Conservation (phyloP, 2,113 vertebrate species). For the Pao palembangensis region DNA sequence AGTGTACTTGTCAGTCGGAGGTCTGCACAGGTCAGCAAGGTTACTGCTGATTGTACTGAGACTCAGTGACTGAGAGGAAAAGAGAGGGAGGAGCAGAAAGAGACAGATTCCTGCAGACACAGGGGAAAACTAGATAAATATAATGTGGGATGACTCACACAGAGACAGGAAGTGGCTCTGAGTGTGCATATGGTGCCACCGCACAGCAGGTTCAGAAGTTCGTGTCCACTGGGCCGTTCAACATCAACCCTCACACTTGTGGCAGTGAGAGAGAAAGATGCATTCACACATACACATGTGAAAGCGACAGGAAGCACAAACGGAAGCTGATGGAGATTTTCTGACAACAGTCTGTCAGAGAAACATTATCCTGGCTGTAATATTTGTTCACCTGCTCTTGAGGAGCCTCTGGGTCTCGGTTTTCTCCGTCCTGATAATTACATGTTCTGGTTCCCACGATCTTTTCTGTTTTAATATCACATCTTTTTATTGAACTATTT, state of each 20-base stretch:
- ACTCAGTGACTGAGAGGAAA: conserved; percentile 1
- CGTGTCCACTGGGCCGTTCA: conserved; percentile 31
- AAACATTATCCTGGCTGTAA: no score
- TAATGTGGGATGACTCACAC: conserved; percentile 12
- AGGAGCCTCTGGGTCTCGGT: no score
- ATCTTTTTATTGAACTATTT: no score
- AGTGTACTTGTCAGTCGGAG: background rate
- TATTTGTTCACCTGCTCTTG: no score
- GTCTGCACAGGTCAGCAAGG: conserved; percentile 32
- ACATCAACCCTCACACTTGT: conserved; percentile 1
- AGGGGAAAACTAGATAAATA: conserved; percentile 1
- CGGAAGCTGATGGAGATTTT: no score
- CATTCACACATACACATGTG: background rate
- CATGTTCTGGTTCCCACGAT: no score
- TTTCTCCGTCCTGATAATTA: no score
- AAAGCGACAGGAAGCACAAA: no score
- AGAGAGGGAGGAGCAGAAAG: conserved; percentile 19
- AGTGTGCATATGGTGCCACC: conserved; percentile 9
- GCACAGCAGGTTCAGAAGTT: conserved; percentile 36
- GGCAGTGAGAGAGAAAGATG: background rate
- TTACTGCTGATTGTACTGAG: conserved; percentile 13
- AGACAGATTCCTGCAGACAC: conserved; percentile 25
- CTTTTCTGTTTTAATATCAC: no score
- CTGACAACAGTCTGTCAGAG: no score
- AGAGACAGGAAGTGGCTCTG: background rate